phyloP scores from a whole-genome alignment of 2,888 invertebrate species.

The Mystacides longicornis region DNA sequence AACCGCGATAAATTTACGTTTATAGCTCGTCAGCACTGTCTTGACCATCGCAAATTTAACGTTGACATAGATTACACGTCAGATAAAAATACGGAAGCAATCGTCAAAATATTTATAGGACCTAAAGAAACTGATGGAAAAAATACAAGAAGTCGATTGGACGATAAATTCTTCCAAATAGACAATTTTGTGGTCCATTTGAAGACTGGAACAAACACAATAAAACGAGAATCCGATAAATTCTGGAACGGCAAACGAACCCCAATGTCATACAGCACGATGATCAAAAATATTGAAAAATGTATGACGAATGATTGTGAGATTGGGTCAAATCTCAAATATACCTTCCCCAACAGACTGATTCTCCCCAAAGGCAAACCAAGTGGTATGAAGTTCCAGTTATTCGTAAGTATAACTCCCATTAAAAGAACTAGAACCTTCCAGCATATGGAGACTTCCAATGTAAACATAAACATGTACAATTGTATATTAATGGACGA shows the following conservation, averaged over 20 bases:
- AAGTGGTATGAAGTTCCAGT: slow-evolving; percentile 55
- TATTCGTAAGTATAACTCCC: slow-evolving; percentile 54
- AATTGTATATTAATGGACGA: slow-evolving; percentile 36
- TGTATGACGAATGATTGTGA: slow-evolving; percentile 44
- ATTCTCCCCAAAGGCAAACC: slow-evolving; percentile 57
- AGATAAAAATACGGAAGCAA: slow-evolving; percentile 49
- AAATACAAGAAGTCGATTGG: slow-evolving; percentile 44
- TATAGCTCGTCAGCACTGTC: slow-evolving; percentile 53
- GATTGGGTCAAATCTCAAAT: slow-evolving; percentile 45
- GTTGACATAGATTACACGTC: slow-evolving; percentile 50
- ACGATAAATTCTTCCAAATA: slow-evolving; percentile 49
- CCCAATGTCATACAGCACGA: slow-evolving; percentile 38
- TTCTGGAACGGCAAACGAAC: slow-evolving; percentile 51
- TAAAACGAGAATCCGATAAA: slow-evolving; percentile 51
- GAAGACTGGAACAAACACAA: slow-evolving; percentile 42
- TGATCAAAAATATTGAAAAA: slow-evolving; percentile 43
- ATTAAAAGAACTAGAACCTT: slow-evolving; percentile 35
- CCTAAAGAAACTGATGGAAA: slow-evolving; percentile 58
- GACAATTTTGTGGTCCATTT: slow-evolving; percentile 49
- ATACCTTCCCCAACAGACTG: slow-evolving; percentile 55
- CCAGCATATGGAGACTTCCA: slow-evolving; percentile 47
- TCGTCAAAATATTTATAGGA: slow-evolving; percentile 61
- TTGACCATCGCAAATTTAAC: slow-evolving; percentile 59
- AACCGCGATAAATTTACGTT: slow-evolving; percentile 44
- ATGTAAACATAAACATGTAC: slow-evolving; percentile 18